Evolutionary conservation across 2,797 vertebrate species (phyloP).

Genomic region (Darevskia mixta): DNA sequence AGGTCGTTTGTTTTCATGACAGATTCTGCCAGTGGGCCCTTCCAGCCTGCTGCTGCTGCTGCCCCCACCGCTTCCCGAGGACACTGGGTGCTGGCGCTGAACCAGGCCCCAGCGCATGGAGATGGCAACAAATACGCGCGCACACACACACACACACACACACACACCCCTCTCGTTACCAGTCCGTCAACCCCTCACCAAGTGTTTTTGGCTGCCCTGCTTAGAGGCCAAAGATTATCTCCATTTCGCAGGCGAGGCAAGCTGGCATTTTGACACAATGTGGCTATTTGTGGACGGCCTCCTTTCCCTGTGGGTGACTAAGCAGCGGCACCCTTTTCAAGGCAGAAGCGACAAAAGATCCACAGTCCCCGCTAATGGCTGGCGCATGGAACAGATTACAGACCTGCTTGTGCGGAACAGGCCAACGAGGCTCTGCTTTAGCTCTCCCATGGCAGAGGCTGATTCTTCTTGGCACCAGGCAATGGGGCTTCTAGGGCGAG

Average conservation of each 20-base stretch:
- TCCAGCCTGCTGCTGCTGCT: not conserved
- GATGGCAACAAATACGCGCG: not conserved
- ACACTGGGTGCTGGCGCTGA: not conserved
- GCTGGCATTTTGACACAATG: not conserved
- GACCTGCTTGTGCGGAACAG: not conserved
- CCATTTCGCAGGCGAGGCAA: slow-evolving; percentile 8
- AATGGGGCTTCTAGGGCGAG: not conserved
- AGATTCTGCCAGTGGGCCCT: not conserved
- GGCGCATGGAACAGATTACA: slow-evolving; percentile 29
- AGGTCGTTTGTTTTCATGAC: not conserved
- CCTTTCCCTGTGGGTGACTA: not conserved
- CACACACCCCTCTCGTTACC: not conserved
- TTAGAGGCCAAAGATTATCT: slow-evolving; percentile 15
- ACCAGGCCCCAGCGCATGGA: not conserved
- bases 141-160: too few species aligned
- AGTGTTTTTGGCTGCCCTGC: not conserved
- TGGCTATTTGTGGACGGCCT: not conserved
- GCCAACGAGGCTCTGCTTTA: slow-evolving; percentile 6
- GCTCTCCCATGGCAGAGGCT: slow-evolving; percentile 1
- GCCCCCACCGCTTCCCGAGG: not conserved
- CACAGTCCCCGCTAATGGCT: not conserved
- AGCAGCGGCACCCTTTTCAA: not conserved
- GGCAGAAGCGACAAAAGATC: not conserved
- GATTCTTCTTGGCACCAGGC: slow-evolving; percentile 19
- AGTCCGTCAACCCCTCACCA: not conserved